phyloP scores from a whole-genome alignment of 2,888 invertebrate genomes.

The Strigamia transsilvanica region DNA sequence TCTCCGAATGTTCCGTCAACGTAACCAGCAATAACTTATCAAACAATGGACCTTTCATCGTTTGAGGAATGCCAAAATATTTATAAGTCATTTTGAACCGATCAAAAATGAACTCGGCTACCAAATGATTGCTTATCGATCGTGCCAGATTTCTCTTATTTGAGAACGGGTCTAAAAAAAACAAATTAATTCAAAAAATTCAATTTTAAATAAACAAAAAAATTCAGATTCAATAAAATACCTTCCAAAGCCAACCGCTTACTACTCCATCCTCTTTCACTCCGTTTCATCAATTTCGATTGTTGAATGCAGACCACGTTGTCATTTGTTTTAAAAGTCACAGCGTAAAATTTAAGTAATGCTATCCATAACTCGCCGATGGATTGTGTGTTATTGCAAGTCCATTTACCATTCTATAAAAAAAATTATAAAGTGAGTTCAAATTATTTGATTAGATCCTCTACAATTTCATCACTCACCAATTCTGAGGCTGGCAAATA shows the following conservation, averaged over 20 bases:
- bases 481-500: slow-evolving; percentile 19
- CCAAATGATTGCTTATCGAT: slow-evolving; percentile 64
- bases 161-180: slow-evolving; percentile 66
- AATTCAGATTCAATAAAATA: slow-evolving; percentile 54
- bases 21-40: slow-evolving; percentile 56
- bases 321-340: slow-evolving; percentile 60
- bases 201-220: background rate
- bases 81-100: slow-evolving; percentile 65
- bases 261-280: slow-evolving; percentile 62
- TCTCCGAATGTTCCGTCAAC: background rate
- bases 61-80: slow-evolving; percentile 66
- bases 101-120: slow-evolving; percentile 67
- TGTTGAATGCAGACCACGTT: slow-evolving; percentile 60
- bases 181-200: background rate
- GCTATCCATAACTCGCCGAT: slow-evolving; percentile 64
- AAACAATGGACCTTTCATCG: slow-evolving; percentile 62
- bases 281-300: slow-evolving; percentile 57
- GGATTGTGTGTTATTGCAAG: slow-evolving; percentile 59
- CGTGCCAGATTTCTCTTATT: slow-evolving; percentile 66
- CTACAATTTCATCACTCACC: background rate
- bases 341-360: slow-evolving; percentile 63
- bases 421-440: background rate
- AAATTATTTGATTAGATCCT: background rate
- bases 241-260: slow-evolving; percentile 64
- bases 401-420: slow-evolving; percentile 59